Base-by-base conservation (phyloP, 2,888 invertebrate species). In the Agrotis exclamationis region DNA sequence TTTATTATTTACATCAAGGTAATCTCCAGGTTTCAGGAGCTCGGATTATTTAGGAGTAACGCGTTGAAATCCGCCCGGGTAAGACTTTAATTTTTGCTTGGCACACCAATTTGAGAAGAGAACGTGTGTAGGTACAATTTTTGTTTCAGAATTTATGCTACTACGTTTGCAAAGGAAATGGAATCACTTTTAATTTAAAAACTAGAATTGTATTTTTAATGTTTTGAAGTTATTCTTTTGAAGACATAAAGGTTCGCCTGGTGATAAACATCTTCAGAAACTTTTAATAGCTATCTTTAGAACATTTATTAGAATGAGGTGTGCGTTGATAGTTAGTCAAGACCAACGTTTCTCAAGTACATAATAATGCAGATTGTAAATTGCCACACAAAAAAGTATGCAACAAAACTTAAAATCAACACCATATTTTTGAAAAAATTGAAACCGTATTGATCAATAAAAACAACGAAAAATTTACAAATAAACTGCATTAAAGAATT, bases 1-100 rank as follows among this genome's bases (percentile, higher is more conserved):
- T 81, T 60, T 64, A 81, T 81, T 74, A 80, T 81, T 77, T 68
- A 80, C 63, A 59, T 24, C 54, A 28, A 54, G 53, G 70, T 78
- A 59, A 74, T 72, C 68, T 78, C 54, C 60, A 63, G 54, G 45
- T 54, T 70, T 70, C 33, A 59, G 70, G 53, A 65, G 67, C 48
- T 22, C 11, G 50, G 39, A 62, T 62, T 65, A 72, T 63, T 62
- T 53, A 33, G 13, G 39, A 28, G 24, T 11, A 51, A 51, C 51
- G 20, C 57, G 65, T 53, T 57, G 33, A 62, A 76, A 70, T 59
- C 13, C n/a, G 50, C 28, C 59, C 9, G 28, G 13, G 24, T 44
- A 33, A 59, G 16, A n/a, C 9, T 11, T 28, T 13, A 13, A 67
- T 66, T 48, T 65, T 74, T 50, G 22, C 16, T 76, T 6, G 13